Evolutionary conservation across 2,797 vertebrate species (phyloP).

Genomic region (Coregonus suidteri): DNA sequence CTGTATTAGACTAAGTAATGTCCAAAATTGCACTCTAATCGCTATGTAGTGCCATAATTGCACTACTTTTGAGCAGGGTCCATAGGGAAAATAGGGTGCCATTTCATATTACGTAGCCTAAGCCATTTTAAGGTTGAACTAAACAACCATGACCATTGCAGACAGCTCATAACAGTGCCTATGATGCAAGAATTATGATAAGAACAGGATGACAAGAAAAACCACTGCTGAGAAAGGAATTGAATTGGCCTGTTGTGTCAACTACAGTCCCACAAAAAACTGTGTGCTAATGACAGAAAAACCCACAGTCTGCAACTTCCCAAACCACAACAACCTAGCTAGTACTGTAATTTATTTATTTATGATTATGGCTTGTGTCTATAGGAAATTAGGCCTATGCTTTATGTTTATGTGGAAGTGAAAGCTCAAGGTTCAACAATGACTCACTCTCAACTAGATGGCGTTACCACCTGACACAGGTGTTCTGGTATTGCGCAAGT

Average conservation of each 20-base stretch:
- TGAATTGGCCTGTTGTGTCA: not conserved
- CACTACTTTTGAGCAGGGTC: no score
- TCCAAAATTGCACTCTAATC: not conserved
- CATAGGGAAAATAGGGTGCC: not conserved
- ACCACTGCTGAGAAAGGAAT: not conserved
- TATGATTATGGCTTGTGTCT: not conserved
- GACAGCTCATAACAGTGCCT: no score
- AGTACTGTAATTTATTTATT: not conserved
- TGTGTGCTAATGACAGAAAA: not conserved
- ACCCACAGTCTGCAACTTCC: not conserved
- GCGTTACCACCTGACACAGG: not conserved
- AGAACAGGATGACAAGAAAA: not conserved
- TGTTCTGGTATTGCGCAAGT: constrained; percentile 16
- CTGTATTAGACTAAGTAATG: not conserved
- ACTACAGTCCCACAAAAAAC: not conserved
- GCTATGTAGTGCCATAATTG: no score
- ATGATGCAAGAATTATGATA: no score
- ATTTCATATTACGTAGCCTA: not conserved
- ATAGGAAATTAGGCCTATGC: not conserved
- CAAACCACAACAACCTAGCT: not conserved
- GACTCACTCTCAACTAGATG: constrained; percentile 4
- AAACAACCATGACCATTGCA: not conserved
- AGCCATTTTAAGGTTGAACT: not conserved
- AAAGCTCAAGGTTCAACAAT: constrained; percentile 52
- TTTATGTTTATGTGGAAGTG: constrained; percentile 44